Base-by-base conservation (phyloP, 2,113 vertebrate genomes). In the Arizona elegans region DNA sequence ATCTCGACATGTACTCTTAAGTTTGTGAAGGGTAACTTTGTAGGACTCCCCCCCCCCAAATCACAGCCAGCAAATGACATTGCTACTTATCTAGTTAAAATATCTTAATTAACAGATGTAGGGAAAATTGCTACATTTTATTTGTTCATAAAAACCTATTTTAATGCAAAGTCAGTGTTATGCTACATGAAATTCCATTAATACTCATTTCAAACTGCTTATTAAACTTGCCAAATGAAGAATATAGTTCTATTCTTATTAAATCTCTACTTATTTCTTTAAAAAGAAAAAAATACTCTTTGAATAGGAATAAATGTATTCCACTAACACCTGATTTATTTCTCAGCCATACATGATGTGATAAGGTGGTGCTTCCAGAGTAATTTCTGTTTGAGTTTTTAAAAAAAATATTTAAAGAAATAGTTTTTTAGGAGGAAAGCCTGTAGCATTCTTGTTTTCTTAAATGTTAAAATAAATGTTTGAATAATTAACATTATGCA, bases 221-320 rank as follows among this genome's bases (percentile, higher is more conserved):
- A 90, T 62, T 91, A 12, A 91, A 58, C 54, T 13, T 55, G 59
- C 50, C 87, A 1, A 23, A 26, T 54, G 90, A 93, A 55, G 29
- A 92, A 91, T 91, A 52, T 1, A 90, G 19, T 65, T 0, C 55
- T 70, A 43, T 93, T 95, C 2, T 93, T 85, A 88, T 21, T 91
- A 95, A 55, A 53, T 75, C 0, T 24, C 29, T 38, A 92, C 88
- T 5, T 19, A 75, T 95, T 93, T 55, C 50, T 81, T 43, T 55
- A 54, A 81, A 65, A 95, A 91, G 10, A 52, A 50, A 26, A 43
- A 92, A 65, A 70, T 87, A 52, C 89, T 90, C 26, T 92, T 94
- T 95, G 88, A 90, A 0, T 3, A 6, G 33, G 0, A 54, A 26
- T 87, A 94, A 94, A 92, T 62, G 58, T 9, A 55, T 86, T 91